Percentiles rank a stretch among this genome's conserved stretches.
Conservation (phyloP, 2,797 vertebrate species). For the Aselliscus stoliczkanus region DNA sequence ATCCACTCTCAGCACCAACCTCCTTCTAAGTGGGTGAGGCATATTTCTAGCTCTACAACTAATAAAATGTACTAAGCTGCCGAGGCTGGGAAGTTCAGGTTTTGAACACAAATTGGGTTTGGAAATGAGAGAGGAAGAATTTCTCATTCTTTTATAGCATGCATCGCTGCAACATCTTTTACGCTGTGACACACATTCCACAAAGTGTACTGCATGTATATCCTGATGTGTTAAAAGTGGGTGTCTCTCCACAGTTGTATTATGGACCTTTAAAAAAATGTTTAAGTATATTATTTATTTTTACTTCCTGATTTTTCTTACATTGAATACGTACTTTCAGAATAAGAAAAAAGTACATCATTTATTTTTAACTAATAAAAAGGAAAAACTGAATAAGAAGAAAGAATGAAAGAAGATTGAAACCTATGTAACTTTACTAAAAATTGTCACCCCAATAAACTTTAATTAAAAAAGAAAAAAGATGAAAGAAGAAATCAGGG, state of each 20-base stretch:
- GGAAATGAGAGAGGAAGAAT: not conserved
- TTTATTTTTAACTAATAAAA: not conserved
- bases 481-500: not conserved
- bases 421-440: too few relatives aligned
- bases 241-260: not conserved
- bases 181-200: not conserved
- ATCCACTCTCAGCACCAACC: not conserved
- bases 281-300: not conserved
- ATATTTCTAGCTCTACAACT: not conserved
- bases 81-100: not conserved
- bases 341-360: not conserved
- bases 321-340: not conserved
- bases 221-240: not conserved
- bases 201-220: not conserved
- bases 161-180: too few relatives aligned
- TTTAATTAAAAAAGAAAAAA: too few relatives aligned
- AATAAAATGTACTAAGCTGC: not conserved
- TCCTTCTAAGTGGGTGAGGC: not conserved
- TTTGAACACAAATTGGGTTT: not conserved
- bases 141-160: not conserved
- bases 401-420: too few relatives aligned
- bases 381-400: not conserved
- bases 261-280: not conserved
- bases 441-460: too few relatives aligned
- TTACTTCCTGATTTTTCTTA: not conserved